A percentile compares a stretch with the other conserved stretches of the same genome.
phyloP scores from a whole-genome alignment of 2,797 vertebrate species.

The Trichosurus vulpecula region DNA sequence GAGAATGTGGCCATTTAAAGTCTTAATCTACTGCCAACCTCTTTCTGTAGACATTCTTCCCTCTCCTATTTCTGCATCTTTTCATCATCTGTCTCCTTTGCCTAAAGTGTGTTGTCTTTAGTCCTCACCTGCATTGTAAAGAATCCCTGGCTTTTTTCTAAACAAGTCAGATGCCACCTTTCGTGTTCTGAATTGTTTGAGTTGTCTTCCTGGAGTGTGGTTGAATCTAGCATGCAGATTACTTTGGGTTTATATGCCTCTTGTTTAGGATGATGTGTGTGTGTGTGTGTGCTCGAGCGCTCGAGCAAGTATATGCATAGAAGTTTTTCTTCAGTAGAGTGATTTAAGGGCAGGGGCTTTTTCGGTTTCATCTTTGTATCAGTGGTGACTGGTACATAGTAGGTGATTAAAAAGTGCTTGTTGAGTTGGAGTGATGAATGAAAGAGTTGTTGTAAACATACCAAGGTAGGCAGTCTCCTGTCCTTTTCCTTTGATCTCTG shows the following conservation, averaged over 20 bases:
- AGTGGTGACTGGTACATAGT: neutral
- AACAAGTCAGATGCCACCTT: neutral
- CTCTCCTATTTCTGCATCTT: neutral
- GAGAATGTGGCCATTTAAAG: neutral
- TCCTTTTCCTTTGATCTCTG: neutral
- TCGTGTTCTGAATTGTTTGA: neutral
- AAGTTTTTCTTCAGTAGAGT: neutral
- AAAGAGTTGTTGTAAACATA: neutral
- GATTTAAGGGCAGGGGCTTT: neutral
- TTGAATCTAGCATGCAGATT: neutral
- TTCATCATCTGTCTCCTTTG: neutral
- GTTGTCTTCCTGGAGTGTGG: neutral
- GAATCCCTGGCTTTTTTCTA: neutral
- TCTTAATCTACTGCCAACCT: neutral
- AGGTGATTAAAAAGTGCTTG: neutral
- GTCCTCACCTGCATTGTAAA: neutral
- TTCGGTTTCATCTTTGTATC: neutral
- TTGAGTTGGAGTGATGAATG: neutral
- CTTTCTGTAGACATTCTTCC: neutral
- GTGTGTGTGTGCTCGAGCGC: too few species aligned
- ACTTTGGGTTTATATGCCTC: neutral
- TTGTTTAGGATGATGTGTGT: neutral
- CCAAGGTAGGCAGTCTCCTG: neutral
- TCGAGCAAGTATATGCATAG: too few species aligned
- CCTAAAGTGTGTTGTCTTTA: neutral